A percentile compares a stretch with the other conserved stretches of the same genome.
Conservation (phyloP, 2,888 invertebrate genomes). For the Eurytoma adleriae region DNA sequence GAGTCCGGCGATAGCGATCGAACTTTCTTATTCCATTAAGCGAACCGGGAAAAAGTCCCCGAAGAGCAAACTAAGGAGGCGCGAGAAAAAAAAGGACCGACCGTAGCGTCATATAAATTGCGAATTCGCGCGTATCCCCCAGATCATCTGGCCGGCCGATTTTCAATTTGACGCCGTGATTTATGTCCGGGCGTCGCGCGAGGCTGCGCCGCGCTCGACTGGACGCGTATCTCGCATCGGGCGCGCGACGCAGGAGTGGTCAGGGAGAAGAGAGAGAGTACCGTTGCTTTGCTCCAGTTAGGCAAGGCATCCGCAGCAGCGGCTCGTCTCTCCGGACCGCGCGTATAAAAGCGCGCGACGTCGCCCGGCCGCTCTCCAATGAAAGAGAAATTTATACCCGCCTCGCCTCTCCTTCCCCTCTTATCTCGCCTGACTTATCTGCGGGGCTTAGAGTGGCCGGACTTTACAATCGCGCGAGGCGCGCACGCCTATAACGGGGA, state of each 20-base stretch:
- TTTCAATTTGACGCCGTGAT: conserved; percentile 51
- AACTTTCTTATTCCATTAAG: not conserved
- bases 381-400: conserved; percentile 57
- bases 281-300: conserved; percentile 74
- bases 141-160: not conserved
- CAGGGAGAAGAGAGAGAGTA: conserved; percentile 59
- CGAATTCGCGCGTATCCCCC: not conserved
- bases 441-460: not conserved
- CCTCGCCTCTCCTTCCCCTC: conserved; percentile 13
- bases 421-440: conserved; percentile 31
- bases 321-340: not conserved
- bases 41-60: too few relatives aligned
- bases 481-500: not conserved
- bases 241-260: conserved; percentile 59
- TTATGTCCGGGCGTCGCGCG: conserved; percentile 18
- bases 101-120: not conserved
- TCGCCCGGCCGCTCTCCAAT: conserved; percentile 14
- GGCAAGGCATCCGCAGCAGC: conserved; percentile 56
- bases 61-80: too few relatives aligned
- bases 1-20: not conserved
- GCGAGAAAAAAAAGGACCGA: too few relatives aligned
- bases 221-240: conserved; percentile 1
- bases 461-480: not conserved
- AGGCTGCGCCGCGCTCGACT: not conserved
- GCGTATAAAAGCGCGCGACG: conserved; percentile 6